These are phyloP conservation scores for Uropsilus gracilis DNA, from an alignment of 2,113 vertebrate species.

Conservation along the genomic window DNA sequence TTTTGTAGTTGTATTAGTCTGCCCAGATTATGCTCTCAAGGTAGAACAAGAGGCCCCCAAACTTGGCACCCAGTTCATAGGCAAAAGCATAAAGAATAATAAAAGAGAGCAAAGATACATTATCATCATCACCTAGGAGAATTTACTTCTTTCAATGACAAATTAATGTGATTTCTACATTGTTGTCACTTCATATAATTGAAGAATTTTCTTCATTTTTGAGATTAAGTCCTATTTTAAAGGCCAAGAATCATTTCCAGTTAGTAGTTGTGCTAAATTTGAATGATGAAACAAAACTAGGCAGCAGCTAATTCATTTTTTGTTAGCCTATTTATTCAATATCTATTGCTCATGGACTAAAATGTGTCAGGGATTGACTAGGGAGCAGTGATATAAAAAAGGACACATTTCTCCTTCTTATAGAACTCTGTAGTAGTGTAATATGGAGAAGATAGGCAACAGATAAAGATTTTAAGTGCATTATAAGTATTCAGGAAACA, in stretches of 20 bases:
- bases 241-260: neutral
- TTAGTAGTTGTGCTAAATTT: neutral
- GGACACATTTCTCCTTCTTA: neutral
- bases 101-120: neutral
- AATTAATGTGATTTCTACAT: neutral
- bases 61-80: neutral
- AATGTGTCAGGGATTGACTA: neutral
- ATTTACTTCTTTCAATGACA: neutral
- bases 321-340: neutral
- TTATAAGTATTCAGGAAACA: neutral
- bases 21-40: conserved; percentile 22
- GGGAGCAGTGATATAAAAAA: neutral
- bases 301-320: neutral
- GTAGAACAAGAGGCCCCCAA: neutral
- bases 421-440: neutral
- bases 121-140: neutral
- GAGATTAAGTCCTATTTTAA: conserved; percentile 5
- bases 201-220: neutral
- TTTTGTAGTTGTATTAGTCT: conserved; percentile 59
- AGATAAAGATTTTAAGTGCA: neutral
- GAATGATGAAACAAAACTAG: neutral
- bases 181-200: neutral
- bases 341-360: neutral
- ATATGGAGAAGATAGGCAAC: neutral
- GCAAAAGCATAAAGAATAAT: neutral